phyloP scores from a whole-genome alignment of 2,888 invertebrate genomes.

The Pyrrhia umbra region DNA sequence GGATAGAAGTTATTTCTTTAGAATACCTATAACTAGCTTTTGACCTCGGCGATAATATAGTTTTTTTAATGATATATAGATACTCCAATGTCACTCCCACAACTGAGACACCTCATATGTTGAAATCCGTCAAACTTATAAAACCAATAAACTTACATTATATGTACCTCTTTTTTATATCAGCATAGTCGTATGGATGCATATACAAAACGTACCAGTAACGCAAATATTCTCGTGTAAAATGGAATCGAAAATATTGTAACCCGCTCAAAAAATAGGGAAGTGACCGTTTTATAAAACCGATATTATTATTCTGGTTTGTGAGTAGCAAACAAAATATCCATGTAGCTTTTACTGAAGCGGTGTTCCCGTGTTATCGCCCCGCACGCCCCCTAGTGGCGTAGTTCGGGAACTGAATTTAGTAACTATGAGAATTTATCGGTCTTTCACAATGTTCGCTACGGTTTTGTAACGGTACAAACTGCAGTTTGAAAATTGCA shows the following conservation, averaged over 20 bases:
- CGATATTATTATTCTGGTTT: constrained; percentile 35
- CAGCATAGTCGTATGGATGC: no score
- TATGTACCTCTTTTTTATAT: no score
- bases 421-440: constrained; percentile 73
- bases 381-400: constrained; percentile 54
- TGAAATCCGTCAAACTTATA: no score
- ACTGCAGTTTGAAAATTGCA: constrained; percentile 55
- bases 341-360: constrained; percentile 20
- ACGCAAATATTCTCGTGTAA: constrained; percentile 1
- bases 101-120: no score
- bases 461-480: constrained; percentile 45
- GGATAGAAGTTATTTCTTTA: no score
- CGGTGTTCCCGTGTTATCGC: constrained; percentile 47
- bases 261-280: constrained; percentile 1
- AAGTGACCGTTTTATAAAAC: constrained; percentile 47
- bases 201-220: no score
- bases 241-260: constrained; percentile 7
- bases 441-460: constrained; percentile 44
- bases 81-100: no score
- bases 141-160: no score
- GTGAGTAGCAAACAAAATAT: constrained; percentile 53
- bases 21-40: no score
- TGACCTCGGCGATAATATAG: no score
- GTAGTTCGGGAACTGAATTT: constrained; percentile 72
- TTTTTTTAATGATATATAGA: no score